Evolutionary conservation across 2,888 invertebrate species (phyloP).

Genomic region (Tribolium freemani): DNA sequence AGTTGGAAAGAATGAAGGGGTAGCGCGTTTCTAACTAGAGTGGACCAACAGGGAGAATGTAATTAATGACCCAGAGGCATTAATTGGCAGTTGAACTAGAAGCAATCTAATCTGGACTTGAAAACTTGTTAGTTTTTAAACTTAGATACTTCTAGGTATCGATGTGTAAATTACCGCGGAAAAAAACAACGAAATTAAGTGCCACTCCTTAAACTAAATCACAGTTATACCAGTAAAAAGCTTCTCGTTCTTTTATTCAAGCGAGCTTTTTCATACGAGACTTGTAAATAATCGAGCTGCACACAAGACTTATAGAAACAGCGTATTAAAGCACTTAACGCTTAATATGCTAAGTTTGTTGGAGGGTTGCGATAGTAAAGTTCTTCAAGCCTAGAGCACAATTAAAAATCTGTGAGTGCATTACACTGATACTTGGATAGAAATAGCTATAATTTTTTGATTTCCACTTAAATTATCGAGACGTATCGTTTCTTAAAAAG

Average conservation of each 20-base stretch:
- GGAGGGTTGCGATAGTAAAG: not conserved
- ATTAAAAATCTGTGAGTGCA: not conserved
- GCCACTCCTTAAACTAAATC: not conserved
- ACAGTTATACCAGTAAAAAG: not conserved
- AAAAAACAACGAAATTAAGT: not conserved
- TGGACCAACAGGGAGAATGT: conserved; percentile 53
- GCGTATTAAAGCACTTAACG: conserved; percentile 11
- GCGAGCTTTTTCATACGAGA: no score
- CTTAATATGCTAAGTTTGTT: conserved; percentile 17
- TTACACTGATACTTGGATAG: not conserved
- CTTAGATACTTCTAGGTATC: conserved; percentile 28
- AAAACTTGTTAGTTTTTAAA: conserved; percentile 53
- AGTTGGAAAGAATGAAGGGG: conserved; percentile 41
- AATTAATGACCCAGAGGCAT: conserved; percentile 54
- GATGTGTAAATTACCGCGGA: conserved; percentile 29
- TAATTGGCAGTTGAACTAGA: conserved; percentile 55
- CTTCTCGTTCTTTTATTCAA: not conserved
- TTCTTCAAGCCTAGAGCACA: not conserved
- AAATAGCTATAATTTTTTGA: not conserved
- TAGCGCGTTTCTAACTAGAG: conserved; percentile 42
- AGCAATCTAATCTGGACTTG: conserved; percentile 54
- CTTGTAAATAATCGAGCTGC: not conserved
- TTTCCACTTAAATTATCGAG: conserved; percentile 21
- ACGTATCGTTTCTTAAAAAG: conserved; percentile 29
- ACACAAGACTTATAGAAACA: conserved; percentile 9